Evolutionary conservation across 2,113 vertebrate species (phyloP), one percentile per base, ranked within the genome.

Genomic region (Gobius niger): DNA sequence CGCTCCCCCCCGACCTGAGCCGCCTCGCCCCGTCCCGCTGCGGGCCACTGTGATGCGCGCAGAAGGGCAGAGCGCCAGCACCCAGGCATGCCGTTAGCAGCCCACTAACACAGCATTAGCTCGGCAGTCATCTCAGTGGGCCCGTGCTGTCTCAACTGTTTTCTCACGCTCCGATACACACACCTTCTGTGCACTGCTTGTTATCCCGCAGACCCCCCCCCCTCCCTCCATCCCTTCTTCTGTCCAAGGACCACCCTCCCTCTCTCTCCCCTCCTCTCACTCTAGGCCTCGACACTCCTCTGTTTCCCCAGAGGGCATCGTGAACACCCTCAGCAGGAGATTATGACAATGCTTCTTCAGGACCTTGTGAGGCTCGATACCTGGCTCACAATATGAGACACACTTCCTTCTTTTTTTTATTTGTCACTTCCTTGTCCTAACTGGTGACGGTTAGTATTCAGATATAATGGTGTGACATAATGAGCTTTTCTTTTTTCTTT

Each of bases 91-190:
- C 89, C 88, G 89, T 86, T 76, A 89, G 90, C 90, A 68, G 77
- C 87, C 81, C 83, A 77, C 88, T 87, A 87, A 87, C 88, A 73
- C 82, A 89, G 89, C 88, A 89, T 90, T 91, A 91, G 85, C 86
- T 80, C 82, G 52, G 40, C 80, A 52, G 75, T 76, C 88, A 84
- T 88, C 87, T 89, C 85, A 65, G 75, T 70, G 83, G 87, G 81
- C 77, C 77, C 34, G 67, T 10, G 78, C 82, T 91, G 90, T 91
- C 90, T 84, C 81, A 77, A 88, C 84, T 15, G 73, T 41, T 91
- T 87, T 82, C 85, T 88, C 81, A 82, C 81, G 87, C 89, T 89
- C 54, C 70, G 74, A 72, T 82, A 72, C 84, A 84, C 87, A 83
- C 84, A 91, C 90, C 89, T 91, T 90, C 90, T 91, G 89, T 85